Base-by-base conservation (phyloP, 2,888 invertebrate genomes). In the Diachrysia chrysitis region DNA sequence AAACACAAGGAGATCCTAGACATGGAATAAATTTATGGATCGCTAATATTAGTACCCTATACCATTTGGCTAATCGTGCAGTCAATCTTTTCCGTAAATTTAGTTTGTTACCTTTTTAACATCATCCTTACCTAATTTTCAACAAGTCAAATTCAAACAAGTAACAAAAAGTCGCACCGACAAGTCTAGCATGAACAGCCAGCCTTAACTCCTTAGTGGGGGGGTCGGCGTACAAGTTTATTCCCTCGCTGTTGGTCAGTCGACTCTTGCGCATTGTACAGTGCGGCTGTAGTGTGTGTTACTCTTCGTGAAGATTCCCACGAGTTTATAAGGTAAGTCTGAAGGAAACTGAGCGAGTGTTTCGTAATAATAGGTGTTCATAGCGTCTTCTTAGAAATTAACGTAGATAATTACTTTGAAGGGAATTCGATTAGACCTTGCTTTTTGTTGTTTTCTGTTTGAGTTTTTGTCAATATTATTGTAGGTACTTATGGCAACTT, bases 131-230 rank as follows among this genome's bases (percentile, higher is more conserved):
- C 32, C 32, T 32, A 0, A 10, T 1, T 9, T 1, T 10, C 0
- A 32, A 32, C 10, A 10, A 10, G 1, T 0, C 7, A 10, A 32
- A 10, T 10, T 32, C 32, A 32, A 16, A 42, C 42, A n/a, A n/a
- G n/a, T n/a, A n/a, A n/a, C n/a, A n/a, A 42, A 16, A 42, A 25
- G 6, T 66, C 37, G 46, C 25, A 6, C 4, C 4, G 16, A 32
- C 21, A 53, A 69, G 37, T 71, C 68, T 56, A 23, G 0, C 12
- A 14, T 35, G 0, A 63, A 9, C 0, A 71, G 21, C 68, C 64
- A 55, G 63, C 77, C 80, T 78, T 54, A 73, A 7, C 3, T 0
- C 23, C 16, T 48, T 51, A 74, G 78, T 37, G 80, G 78, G 78
- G 80, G 59, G 37, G 63, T 23, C 19, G 25, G 55, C 42, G 51